Evolutionary conservation across 1,140 invertebrate species (phyloP), one percentile per base, ranked within the genome.

Genomic region (Anoplolepis gracilipes): DNA sequence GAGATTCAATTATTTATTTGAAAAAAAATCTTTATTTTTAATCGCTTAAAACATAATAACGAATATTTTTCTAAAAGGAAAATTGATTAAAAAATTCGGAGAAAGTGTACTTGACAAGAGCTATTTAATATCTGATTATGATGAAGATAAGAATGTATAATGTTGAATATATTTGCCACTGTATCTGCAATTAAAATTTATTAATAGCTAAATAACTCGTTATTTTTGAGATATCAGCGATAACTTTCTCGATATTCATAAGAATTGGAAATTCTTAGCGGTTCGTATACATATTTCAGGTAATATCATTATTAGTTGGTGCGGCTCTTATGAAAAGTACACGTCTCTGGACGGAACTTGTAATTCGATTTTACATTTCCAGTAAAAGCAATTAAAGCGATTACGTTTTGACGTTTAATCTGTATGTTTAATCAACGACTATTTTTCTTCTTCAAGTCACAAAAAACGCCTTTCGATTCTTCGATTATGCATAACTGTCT

Each of bases 181-280:
- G 73, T 16, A n/a, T 64, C 13, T 6, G 4, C 19, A 33, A 77
- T 33, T 77, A 19, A 55, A 25, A 64, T 30, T 16, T 46, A n/a
- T 11, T 64, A 64, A 64, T n/a, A 39, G 25, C 19, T 64, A 42
- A 42, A 30, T 42, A 77, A 46, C 25, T 77, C 59, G 30, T 36
- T 53, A 53, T 69, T 79, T 55, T 55, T 33, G 30, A 53, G 42
- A 39, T 49, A 55, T 19, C 46, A 19, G 16, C 5, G 13, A 36
- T 33, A 78, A 78, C 75, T 78, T 78, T 78, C 75, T 78, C 75
- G 13, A 39, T 55, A 25, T 33, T 64, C 19, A 42, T 7, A 30
- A 36, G 33, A 67, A 67, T 67, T 30, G 39, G 28, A 78, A 65
- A 49, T 49, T 77, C 5, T 22, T 19, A 5, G n/a, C 11, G 3